phyloP scores from a whole-genome alignment of 2,797 vertebrate genomes.

The Sebastiscus tertius region DNA sequence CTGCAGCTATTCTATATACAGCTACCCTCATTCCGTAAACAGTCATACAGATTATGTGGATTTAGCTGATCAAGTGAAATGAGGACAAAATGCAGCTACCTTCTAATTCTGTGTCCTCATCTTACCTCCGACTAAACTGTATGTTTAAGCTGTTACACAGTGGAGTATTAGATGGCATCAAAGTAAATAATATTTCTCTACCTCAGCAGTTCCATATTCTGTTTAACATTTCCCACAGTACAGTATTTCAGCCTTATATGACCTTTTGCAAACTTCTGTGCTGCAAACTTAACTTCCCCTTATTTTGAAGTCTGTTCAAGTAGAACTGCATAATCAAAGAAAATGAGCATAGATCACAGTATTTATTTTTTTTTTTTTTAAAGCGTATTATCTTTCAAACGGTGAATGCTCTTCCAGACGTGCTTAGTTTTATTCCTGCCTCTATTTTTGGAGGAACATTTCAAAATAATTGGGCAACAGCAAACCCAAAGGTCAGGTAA shows the following conservation, averaged over 20 bases:
- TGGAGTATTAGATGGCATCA: not conserved
- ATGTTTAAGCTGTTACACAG: not conserved
- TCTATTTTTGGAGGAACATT: constrained; percentile 41
- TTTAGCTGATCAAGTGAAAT: constrained; percentile 8
- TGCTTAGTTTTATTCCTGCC: not conserved
- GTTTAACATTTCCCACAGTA: not conserved
- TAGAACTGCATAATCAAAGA: constrained; percentile 19
- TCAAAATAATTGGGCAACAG: constrained; percentile 53
- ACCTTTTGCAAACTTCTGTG: constrained; percentile 11
- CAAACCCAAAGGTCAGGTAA: constrained; percentile 53
- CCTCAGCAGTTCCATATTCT: constrained; percentile 8
- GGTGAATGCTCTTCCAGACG: not conserved
- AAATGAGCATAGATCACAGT: not conserved
- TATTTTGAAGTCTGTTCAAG: constrained; percentile 11
- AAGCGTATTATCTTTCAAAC: not conserved
- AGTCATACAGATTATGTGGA: not conserved
- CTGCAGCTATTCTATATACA: not conserved
- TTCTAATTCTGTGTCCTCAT: not conserved
- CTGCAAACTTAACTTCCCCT: not conserved
- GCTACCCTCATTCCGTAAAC: not conserved
- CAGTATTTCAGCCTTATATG: not conserved
- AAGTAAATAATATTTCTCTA: constrained; percentile 15
- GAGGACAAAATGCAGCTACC: not conserved
- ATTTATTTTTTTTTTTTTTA: not conserved
- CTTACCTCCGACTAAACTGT: not conserved